phyloP scores from a whole-genome alignment of 2,888 invertebrate genomes.

The Thymelicus sylvestris region DNA sequence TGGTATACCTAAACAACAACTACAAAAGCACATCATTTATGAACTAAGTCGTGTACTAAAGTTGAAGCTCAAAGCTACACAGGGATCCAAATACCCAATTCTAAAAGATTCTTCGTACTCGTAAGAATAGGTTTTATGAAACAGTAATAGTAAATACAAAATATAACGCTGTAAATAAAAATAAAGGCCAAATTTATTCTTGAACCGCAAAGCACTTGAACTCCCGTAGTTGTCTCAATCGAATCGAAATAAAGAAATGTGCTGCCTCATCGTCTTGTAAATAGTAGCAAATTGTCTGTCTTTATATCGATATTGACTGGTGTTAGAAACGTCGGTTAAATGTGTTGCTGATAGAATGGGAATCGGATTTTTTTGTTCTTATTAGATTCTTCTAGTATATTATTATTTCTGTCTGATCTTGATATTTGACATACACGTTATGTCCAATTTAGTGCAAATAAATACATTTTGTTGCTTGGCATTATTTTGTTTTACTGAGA shows the following conservation, averaged over 20 bases:
- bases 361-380: conserved; percentile 42
- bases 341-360: conserved; percentile 56
- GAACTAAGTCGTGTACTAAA: neutral
- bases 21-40: neutral
- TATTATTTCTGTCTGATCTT: no score
- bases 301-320: conserved; percentile 60
- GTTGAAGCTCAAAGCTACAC: neutral
- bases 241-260: conserved; percentile 63
- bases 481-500: no score
- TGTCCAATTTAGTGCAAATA: no score
- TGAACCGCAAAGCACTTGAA: conserved; percentile 53
- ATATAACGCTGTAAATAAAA: conserved; percentile 65
- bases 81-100: conserved; percentile 9
- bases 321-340: conserved; percentile 57
- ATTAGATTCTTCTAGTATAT: conserved; percentile 16
- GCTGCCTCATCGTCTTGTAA: conserved; percentile 69
- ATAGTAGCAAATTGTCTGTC: conserved; percentile 57
- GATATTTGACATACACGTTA: no score
- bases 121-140: conserved; percentile 34
- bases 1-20: no score
- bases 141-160: conserved; percentile 54
- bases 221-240: conserved; percentile 56
- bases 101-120: conserved; percentile 14
- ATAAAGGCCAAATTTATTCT: conserved; percentile 60
- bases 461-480: no score